Evolutionary conservation across 2,113 vertebrate species (phyloP), one percentile per base, ranked within the genome.

Genomic region (Psammodynastes pulverulentus): DNA sequence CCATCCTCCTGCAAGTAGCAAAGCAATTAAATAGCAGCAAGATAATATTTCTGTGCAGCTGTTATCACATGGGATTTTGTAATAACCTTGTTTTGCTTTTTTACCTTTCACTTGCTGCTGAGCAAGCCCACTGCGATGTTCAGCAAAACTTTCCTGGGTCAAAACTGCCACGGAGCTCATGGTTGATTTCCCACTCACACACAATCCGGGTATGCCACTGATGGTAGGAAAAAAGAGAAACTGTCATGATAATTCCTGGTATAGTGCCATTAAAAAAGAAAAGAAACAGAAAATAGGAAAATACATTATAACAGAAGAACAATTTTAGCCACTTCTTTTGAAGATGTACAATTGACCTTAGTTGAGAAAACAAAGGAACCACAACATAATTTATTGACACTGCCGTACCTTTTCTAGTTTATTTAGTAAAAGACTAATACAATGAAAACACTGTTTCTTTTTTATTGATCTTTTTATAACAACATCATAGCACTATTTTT

Each of bases 141-240:
- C 99, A 94, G 99, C 99, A 95, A 99, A 99, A 98, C 98, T 99
- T 98, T 99, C 99, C 96, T 99, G 99, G 97, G 99, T 99, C 98
- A 99, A 98, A 98, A 99, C 99, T 97, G 99, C 99, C 97, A 99
- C 99, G 93, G 99, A 99, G 98, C 99, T 99, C 99, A 99, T 99
- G 98, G 98, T 98, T 96, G 97, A 98, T 98, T 98, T 98, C 98
- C 98, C 98, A 98, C 98, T 97, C 97, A 98, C 98, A 98, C 98
- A 97, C 97, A 98, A 98, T 99, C 98, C 98, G 97, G 98, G 98
- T 98, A 98, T 98, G 98, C 97, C 98, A 99, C 99, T 99, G 94
- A 0, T 54, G 92, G 90, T 89, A 48, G 91, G 91, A 39, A 92
- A 17, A 9, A 5, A 91, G 24, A 88, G 67, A 85, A 39, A 84